phyloP scores from a whole-genome alignment of 2,113 vertebrate genomes.

The Sylvia atricapilla region DNA sequence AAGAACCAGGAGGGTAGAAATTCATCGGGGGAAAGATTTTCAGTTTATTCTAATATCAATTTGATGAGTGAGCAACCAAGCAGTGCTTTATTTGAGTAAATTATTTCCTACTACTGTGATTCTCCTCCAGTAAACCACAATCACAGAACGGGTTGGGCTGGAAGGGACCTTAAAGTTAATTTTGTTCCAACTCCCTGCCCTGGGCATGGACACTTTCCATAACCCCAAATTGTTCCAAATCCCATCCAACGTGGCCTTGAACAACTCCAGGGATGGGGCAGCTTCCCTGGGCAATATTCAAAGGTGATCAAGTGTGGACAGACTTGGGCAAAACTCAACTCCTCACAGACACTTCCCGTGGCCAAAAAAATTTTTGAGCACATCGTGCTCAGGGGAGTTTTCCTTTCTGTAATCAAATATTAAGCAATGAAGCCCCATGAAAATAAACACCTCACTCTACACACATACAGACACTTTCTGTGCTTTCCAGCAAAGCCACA shows the following conservation, averaged over 20 bases:
- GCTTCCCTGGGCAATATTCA: not conserved
- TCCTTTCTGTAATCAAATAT: not conserved
- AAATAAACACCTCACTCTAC: not conserved
- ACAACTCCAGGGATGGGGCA: not conserved
- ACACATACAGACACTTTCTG: not conserved
- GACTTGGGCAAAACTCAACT: not conserved
- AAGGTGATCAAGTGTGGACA: not conserved
- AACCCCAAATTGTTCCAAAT: not conserved
- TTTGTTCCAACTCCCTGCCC: not conserved
- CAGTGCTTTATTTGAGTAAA: not conserved
- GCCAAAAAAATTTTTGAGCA: not conserved
- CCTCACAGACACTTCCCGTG: not conserved
- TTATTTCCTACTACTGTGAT: not conserved
- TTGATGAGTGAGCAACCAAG: not conserved
- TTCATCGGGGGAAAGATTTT: accelerated
- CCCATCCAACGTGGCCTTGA: not conserved
- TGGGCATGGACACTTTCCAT: not conserved
- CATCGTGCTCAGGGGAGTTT: not conserved
- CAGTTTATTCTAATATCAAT: not conserved
- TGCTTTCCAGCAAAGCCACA: not conserved
- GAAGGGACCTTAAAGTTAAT: not conserved
- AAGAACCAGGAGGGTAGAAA: not conserved
- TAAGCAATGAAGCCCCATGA: not conserved
- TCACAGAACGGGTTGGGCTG: not conserved
- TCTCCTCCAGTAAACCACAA: not conserved